Evolutionary conservation across 2,113 vertebrate species (phyloP), one percentile per base, ranked within the genome.

Genomic region (Rhinogobius similis): DNA sequence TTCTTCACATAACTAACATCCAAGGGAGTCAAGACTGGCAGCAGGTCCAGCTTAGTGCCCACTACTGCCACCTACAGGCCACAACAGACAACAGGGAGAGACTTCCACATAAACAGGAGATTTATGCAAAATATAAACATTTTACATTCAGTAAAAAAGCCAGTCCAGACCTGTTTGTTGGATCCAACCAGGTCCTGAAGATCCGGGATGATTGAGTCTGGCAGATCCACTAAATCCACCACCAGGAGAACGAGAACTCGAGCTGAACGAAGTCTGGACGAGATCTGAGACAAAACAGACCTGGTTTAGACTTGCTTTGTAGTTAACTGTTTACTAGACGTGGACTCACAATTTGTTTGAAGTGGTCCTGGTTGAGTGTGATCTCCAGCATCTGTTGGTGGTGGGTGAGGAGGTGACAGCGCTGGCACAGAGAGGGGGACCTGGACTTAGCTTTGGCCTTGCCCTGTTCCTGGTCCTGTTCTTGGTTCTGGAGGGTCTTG

Each of bases 171-270:
- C n/a, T 90, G 82, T 53, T 94, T 95, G 74, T 92, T 93, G 56
- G 66, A 3, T 0, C 93, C 93, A 4, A 95, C 84, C 50, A 94
- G 69, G 24, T 84, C 76, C 0, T 91, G 69, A 21, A 96, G 84
- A 21, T 79, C 84, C 0, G 91, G 88, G n/a, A 96, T 36, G 23
- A 98, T 74, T 0, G 94, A 85, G 73, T 95, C 93, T 0, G 96
- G 96, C 62, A 97, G 65, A 74, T 98, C 95, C 3, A 96, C 80
- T n/a, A 98, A 68, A 71, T 98, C 95, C 0, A 94, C 88, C 2
- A 96, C 38, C 32, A 95, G 94, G 36, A 98, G 91, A 1, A 98
- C 95, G 36, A 98, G 88, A 0, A 93, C 91, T 9, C 75, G 89
- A 3, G 16, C 20, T 4, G 29, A 59, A 16, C 29, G 58, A 36